Conservation (phyloP, 2,888 invertebrate species). For the Barypeithes pellucidus region DNA sequence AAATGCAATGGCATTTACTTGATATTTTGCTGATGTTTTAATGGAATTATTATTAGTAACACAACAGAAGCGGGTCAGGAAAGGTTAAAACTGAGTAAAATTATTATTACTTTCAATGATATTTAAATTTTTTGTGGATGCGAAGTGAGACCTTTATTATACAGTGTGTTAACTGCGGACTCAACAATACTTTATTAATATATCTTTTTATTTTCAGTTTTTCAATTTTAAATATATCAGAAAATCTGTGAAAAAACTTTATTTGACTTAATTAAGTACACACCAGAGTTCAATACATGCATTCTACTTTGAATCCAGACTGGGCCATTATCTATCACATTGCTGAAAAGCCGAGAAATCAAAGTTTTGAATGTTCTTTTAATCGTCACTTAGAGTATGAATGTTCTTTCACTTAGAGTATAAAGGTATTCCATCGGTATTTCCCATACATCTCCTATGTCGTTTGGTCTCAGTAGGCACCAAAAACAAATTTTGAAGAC, state of each 20-base stretch:
- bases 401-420: too few species aligned
- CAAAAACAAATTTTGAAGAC: slow-evolving; percentile 49
- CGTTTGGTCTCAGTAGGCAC: slow-evolving; percentile 56
- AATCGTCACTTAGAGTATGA: too few species aligned
- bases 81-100: background rate
- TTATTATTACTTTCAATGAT: slow-evolving; percentile 3
- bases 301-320: too few species aligned
- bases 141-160: background rate
- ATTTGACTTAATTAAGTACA: too few species aligned
- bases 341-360: background rate
- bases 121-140: background rate
- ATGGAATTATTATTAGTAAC: slow-evolving; percentile 14
- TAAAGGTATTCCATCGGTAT: background rate
- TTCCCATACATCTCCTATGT: slow-evolving; percentile 3
- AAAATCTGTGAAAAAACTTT: background rate
- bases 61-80: slow-evolving; percentile 7
- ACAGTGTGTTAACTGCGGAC: too few species aligned
- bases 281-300: too few species aligned
- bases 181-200: too few species aligned
- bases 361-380: background rate
- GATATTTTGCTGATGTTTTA: slow-evolving; percentile 16
- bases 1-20: slow-evolving; percentile 10
- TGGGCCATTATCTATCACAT: too few species aligned
- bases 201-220: too few species aligned
- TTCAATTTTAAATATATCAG: too few species aligned